Percentiles rank a stretch among this genome's conserved stretches.
Conservation (phyloP, 2,113 vertebrate genomes). For the Cranoglanis bouderius region DNA sequence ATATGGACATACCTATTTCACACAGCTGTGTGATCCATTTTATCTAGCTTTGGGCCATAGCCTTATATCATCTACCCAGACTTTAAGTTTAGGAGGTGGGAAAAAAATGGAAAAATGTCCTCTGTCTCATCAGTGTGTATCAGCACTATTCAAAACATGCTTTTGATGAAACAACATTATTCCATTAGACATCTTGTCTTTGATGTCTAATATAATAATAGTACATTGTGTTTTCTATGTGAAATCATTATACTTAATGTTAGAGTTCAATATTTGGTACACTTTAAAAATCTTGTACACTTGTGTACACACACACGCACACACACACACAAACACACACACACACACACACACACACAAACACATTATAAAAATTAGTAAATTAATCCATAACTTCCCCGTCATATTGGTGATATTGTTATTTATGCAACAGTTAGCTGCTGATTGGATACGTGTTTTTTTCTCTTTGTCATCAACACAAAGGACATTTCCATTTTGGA, state of each 20-base stretch:
- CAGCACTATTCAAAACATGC: not conserved
- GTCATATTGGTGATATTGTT: not conserved
- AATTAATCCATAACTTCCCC: not conserved
- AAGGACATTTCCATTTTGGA: too few relatives aligned
- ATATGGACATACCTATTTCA: not conserved
- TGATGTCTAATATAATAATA: not conserved
- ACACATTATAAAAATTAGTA: not conserved
- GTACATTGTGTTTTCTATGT: not conserved
- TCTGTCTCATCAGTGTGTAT: not conserved
- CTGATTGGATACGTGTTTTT: too few relatives aligned
- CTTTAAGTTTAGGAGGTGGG: not conserved
- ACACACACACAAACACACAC: not conserved
- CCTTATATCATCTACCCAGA: not conserved
- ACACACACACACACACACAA: too few relatives aligned
- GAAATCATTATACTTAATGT: not conserved
- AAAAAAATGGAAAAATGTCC: not conserved
- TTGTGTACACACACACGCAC: too few relatives aligned
- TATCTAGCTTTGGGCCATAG: not conserved
- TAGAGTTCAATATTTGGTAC: not conserved
- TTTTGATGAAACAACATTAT: not conserved
- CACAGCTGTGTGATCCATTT: not conserved
- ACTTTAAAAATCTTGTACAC: not conserved
- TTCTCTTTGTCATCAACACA: too few relatives aligned
- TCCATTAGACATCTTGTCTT: not conserved
- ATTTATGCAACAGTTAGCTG: not conserved